phyloP scores from a whole-genome alignment of 2,888 invertebrate species.

The Salpingus planirostris region DNA sequence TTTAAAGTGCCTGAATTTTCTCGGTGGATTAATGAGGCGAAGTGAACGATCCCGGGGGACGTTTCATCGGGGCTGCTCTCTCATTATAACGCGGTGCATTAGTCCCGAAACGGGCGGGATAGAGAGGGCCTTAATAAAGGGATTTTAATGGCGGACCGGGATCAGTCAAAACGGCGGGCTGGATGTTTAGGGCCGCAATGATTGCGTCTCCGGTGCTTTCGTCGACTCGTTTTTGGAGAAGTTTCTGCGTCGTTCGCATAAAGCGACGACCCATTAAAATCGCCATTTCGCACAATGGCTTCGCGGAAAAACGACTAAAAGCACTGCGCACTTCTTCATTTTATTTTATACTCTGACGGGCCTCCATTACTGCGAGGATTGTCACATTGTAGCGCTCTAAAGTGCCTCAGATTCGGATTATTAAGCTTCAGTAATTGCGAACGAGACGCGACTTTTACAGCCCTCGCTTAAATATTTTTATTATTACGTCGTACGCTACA shows the following conservation, averaged over 20 bases:
- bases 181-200: too few species aligned
- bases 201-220: too few species aligned
- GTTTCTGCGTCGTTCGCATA: background rate
- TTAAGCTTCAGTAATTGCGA: too few species aligned
- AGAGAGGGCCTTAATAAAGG: background rate
- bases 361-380: too few species aligned
- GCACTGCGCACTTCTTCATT: too few species aligned
- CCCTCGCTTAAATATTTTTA: too few species aligned
- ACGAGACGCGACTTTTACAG: too few species aligned
- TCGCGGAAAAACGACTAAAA: constrained; percentile 7
- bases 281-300: constrained; percentile 2
- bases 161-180: background rate
- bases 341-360: too few species aligned
- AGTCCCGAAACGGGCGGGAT: background rate
- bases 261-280: background rate
- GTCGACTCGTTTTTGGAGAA: too few species aligned
- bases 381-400: too few species aligned
- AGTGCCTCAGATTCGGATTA: too few species aligned
- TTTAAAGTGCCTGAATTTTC: constrained; percentile 22
- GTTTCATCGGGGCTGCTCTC: background rate
- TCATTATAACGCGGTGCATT: background rate
- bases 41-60: constrained; percentile 19
- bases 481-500: too few species aligned
- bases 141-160: background rate
- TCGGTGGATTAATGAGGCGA: constrained; percentile 21